Evolutionary conservation across 2,888 invertebrate genomes (phyloP).

Genomic region (Leucozona laternaria): DNA sequence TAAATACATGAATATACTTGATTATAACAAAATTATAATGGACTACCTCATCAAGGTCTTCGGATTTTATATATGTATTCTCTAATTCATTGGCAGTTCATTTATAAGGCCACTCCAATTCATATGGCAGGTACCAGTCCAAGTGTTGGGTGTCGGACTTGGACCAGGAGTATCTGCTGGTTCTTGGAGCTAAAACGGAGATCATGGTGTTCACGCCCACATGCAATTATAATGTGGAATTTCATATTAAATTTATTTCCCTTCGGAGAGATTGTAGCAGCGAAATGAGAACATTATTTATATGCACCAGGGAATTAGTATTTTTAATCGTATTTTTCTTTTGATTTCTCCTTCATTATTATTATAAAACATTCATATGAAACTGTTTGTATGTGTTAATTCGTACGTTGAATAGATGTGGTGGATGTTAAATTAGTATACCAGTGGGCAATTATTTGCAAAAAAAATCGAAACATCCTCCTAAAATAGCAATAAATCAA

Average conservation of each 20-base stretch:
- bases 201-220: slow-evolving; percentile 72
- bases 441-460: slow-evolving; percentile 68
- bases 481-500: slow-evolving; percentile 58
- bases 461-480: slow-evolving; percentile 48
- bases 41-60: slow-evolving; percentile 68
- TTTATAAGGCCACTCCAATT: slow-evolving; percentile 30
- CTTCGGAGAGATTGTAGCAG: slow-evolving; percentile 57
- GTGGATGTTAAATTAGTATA: slow-evolving; percentile 49
- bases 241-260: slow-evolving; percentile 75
- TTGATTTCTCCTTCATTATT: slow-evolving; percentile 49
- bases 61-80: slow-evolving; percentile 18
- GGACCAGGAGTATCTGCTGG: slow-evolving; percentile 45
- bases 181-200: slow-evolving; percentile 54
- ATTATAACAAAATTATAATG: slow-evolving; percentile 74
- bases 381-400: neutral
- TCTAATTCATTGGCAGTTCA: slow-evolving; percentile 65
- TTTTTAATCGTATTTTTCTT: slow-evolving; percentile 59
- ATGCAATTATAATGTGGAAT: slow-evolving; percentile 76
- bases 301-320: slow-evolving; percentile 72
- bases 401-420: neutral
- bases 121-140: neutral
- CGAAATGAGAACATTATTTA: slow-evolving; percentile 74
- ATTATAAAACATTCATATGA: neutral
- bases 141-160: neutral
- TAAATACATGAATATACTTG: slow-evolving; percentile 62